Percentiles rank a stretch among this genome's conserved stretches.
Evolutionary conservation across 2,888 invertebrate species (phyloP).

Genomic region (Chironomus riparius): DNA sequence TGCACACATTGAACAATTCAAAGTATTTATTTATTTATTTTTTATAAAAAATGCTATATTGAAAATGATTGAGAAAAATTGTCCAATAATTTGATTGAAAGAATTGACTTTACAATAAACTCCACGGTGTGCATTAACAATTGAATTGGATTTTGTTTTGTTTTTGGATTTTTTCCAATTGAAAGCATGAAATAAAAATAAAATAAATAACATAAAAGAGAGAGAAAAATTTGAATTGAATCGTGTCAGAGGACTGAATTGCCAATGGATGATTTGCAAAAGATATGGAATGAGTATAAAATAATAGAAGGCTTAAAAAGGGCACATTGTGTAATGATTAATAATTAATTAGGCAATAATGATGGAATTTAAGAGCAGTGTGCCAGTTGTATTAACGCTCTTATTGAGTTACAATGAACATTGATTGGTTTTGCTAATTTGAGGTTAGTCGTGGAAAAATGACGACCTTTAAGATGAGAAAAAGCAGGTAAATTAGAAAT

Average conservation of each 20-base stretch:
- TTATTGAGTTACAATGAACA: too few relatives aligned
- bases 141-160: background rate
- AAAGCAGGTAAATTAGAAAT: too few relatives aligned
- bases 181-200: too few relatives aligned
- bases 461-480: too few relatives aligned
- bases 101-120: conserved; percentile 19
- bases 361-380: background rate
- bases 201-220: background rate
- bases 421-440: background rate
- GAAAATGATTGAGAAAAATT: conserved; percentile 24
- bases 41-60: background rate
- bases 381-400: background rate
- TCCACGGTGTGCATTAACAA: conserved; percentile 9
- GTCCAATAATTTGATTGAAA: conserved; percentile 11
- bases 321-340: conserved; percentile 7
- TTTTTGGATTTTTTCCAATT: too few relatives aligned
- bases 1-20: background rate
- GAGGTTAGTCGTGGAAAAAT: too few relatives aligned
- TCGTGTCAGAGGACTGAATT: background rate
- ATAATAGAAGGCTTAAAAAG: too few relatives aligned
- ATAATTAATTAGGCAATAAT: conserved; percentile 25
- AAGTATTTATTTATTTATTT: background rate
- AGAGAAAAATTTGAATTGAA: conserved; percentile 22
- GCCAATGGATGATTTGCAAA: background rate
- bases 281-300: background rate